Evolutionary conservation across 2,797 vertebrate genomes (phyloP), one percentile per base, ranked within the genome.

Genomic region (Muscicapa striata): DNA sequence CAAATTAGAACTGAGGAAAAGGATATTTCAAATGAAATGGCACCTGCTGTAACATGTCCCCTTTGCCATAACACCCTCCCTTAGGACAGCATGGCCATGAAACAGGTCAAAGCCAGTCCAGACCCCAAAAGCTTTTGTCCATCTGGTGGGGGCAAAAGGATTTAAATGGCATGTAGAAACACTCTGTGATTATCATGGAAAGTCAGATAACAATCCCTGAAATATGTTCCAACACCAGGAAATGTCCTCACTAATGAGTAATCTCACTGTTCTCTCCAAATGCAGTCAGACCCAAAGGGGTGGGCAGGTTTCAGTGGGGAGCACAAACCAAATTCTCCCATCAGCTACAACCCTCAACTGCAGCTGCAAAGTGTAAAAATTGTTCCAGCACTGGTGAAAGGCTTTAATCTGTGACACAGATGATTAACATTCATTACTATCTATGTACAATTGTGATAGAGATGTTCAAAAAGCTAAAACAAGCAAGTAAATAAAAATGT

Each of bases 61-160:
- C 8, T 6, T 8, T 11, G 18, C 41, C 3, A 2, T 1, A 0
- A 24, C 38, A 59, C 3, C 36, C 24, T 11, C 29, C 22, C 17
- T 5, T 3, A 30, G 75, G 19, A 63, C 43, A 58, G 48, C 51
- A 72, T 8, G 30, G 27, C 24, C 46, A 24, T 4, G 10, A 13
- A 15, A 29, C 32, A 43, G 10, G n/a, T 1, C 27, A 30, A 10
- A 17, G 5, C 11, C 12, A 51, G 13, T 0, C 15, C 52, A 40
- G 43, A 15, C 7, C 46, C 34, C 10, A 40, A 76, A 62, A 43
- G 14, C 46, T 80, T 73, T 40, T 17, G 23, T 49, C n/a, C n/a
- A 13, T 10, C 51, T 52, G 41, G 34, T 11, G 32, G 18, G 23
- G 34, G 48, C 36, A 83, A 67, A 66, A 59, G 36, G 59, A 45